Conservation (phyloP, 2,888 invertebrate species). For the Macrosoma leucophasiata region DNA sequence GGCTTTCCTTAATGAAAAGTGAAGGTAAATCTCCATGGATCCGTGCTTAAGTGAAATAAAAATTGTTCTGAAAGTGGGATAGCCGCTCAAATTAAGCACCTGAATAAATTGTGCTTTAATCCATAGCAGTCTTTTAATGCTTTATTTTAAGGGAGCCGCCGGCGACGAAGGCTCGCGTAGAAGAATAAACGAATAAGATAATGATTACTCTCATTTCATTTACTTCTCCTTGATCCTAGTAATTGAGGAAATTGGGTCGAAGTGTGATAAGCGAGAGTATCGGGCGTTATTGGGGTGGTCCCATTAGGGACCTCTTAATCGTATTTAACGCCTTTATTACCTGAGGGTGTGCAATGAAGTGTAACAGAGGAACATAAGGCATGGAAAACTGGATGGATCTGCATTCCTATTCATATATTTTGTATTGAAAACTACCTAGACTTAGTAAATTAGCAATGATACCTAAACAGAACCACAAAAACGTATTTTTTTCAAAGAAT, state of each 20-base stretch:
- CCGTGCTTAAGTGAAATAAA: slow-evolving; percentile 69
- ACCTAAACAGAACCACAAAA: too few species aligned
- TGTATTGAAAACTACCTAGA: too few species aligned
- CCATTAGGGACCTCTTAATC: slow-evolving; percentile 64
- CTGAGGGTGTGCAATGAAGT: slow-evolving; percentile 61
- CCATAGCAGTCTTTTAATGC: slow-evolving; percentile 69
- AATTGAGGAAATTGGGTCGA: slow-evolving; percentile 71
- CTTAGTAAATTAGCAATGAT: too few species aligned
- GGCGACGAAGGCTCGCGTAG: slow-evolving; percentile 46
- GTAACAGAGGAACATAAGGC: too few species aligned
- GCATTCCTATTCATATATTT: too few species aligned
- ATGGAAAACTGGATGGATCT: neutral
- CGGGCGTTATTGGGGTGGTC: slow-evolving; percentile 54
- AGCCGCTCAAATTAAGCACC: slow-evolving; percentile 73
- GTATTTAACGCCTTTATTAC: slow-evolving; percentile 69
- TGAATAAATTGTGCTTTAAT: slow-evolving; percentile 75
- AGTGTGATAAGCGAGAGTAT: slow-evolving; percentile 60
- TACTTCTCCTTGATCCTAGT: slow-evolving; percentile 70
- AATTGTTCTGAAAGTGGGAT: slow-evolving; percentile 66
- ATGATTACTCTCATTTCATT: slow-evolving; percentile 73
- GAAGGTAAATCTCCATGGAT: slow-evolving; percentile 56
- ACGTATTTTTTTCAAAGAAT: too few species aligned
- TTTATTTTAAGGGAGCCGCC: slow-evolving; percentile 53
- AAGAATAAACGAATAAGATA: slow-evolving; percentile 67
- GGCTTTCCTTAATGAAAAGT: slow-evolving; percentile 48